These are phyloP conservation scores for Bucco capensis DNA, from an alignment of 2,113 vertebrate species.

Conservation along the genomic window DNA sequence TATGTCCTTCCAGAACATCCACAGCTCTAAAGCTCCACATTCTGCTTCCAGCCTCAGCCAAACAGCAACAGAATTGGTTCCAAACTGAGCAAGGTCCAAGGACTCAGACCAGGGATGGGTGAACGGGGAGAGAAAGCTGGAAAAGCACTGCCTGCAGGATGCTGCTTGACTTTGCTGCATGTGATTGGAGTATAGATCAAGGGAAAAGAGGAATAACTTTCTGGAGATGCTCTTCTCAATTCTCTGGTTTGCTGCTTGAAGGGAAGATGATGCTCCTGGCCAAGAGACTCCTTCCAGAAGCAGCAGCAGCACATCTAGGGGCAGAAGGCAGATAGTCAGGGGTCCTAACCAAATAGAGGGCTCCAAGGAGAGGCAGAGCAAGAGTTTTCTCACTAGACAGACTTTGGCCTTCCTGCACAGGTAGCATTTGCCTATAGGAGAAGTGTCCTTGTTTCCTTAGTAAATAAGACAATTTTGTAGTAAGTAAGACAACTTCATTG, in stretches of 20 bases:
- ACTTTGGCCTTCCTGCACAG: neutral
- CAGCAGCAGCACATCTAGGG: neutral
- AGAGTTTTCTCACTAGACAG: neutral
- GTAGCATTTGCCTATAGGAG: neutral
- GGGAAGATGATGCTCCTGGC: neutral
- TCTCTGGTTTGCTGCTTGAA: neutral
- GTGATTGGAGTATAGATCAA: neutral
- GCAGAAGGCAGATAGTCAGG: neutral
- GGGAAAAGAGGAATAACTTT: neutral
- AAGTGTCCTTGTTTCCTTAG: neutral
- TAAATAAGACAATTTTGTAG: neutral
- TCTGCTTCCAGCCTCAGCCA: neutral
- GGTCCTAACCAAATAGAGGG: rapidly evolving
- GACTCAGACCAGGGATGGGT: neutral
- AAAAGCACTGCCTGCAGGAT: neutral
- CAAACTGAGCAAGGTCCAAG: neutral
- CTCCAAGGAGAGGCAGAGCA: neutral
- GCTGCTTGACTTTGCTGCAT: neutral
- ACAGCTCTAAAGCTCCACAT: neutral
- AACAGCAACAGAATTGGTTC: neutral
- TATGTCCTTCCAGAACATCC: neutral
- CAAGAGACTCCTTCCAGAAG: neutral
- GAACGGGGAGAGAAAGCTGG: neutral
- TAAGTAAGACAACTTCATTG: neutral
- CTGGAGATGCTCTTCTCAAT: neutral